A percentile compares a stretch with the other conserved stretches of the same genome.
Evolutionary conservation across 2,797 vertebrate genomes (phyloP).

Genomic region (Galaxias olidus): DNA sequence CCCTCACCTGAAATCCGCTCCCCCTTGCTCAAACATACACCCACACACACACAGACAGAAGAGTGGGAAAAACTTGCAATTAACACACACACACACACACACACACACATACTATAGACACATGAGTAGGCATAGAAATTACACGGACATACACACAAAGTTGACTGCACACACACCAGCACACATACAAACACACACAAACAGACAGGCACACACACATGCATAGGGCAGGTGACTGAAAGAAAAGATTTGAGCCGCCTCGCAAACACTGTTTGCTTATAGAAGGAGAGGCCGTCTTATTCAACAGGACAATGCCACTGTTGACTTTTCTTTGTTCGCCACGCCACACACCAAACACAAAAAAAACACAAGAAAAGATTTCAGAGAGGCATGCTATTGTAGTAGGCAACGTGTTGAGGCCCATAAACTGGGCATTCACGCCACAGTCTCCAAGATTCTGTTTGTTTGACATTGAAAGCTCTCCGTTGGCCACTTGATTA

Average conservation of each 20-base stretch:
- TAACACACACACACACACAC: slow-evolving; percentile 21
- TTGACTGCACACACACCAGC: slow-evolving; percentile 17
- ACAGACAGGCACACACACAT: background rate
- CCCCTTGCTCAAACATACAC: slow-evolving; percentile 1
- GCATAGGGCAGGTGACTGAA: slow-evolving; percentile 66
- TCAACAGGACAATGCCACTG: slow-evolving; percentile 70
- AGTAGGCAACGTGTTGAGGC: slow-evolving; percentile 69
- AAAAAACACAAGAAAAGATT: slow-evolving; percentile 46
- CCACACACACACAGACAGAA: slow-evolving; percentile 8
- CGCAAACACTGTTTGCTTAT: slow-evolving; percentile 71
- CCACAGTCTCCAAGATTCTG: slow-evolving; percentile 55
- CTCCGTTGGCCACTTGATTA: slow-evolving; percentile 56
- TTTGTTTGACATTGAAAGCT: slow-evolving; percentile 53
- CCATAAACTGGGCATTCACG: slow-evolving; percentile 58
- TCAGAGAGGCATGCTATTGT: slow-evolving; percentile 61
- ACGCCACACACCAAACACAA: slow-evolving; percentile 69
- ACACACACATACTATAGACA: slow-evolving; percentile 41
- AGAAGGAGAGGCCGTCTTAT: slow-evolving; percentile 76
- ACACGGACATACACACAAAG: background rate
- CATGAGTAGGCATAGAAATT: slow-evolving; percentile 22
- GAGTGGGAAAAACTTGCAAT: slow-evolving; percentile 29
- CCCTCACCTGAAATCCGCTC: slow-evolving; percentile 58
- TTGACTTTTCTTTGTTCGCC: slow-evolving; percentile 79
- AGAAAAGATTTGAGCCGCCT: slow-evolving; percentile 69
- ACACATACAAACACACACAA: slow-evolving; percentile 16